Base-by-base conservation (phyloP, 2,113 vertebrate species). In the Labrus mixtus region DNA sequence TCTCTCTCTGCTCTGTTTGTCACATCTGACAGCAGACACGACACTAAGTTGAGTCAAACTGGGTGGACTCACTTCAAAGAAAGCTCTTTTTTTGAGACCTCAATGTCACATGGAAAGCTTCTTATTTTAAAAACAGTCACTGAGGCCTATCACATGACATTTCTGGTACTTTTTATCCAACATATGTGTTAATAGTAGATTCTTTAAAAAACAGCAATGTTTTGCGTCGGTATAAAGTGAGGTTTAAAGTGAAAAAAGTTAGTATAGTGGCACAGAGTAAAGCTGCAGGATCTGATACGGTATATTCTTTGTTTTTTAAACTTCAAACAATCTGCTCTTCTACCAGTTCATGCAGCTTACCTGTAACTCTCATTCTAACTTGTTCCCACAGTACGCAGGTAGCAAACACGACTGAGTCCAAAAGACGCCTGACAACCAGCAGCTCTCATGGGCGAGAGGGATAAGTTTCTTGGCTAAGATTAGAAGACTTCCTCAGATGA, bases 401-500 rank as follows among this genome's bases (percentile, higher is more conserved):
- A 83, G 78, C 61, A 65, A 70, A 72, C 77, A 39, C n/a, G 22
- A 86, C 58, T 53, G 67, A 81, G 66, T n/a, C 54, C 51, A 54
- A 64, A 19, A 69, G 22, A 29, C 33, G 29, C 33, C 53, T 17
- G 51, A 68, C 73, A 48, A 51, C 22, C 17, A 62, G 70, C 62
- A 66, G 75, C 20, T 56, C 68, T 51, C 37, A 36, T 6, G 69
- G 66, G 59, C 10, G 29, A 23, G 54, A 37, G 57, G 81, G 90
- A 53, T 80, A 65, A 16, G 83, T 90, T 90, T 89, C 90, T 76
- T 55, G 15, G 90, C 94, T 95, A 94, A 93, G 92, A 92, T 95
- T 95, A 95, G 94, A 90, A 56, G 45, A 86, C 91, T 92, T 92
- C 86, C 91, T 94, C 92, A 90, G 81, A 93, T 94, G 93, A 94